Percentiles rank a stretch among this genome's conserved stretches.
Evolutionary conservation across 2,113 vertebrate species (phyloP).

Genomic region (Corydoras sp.): DNA sequence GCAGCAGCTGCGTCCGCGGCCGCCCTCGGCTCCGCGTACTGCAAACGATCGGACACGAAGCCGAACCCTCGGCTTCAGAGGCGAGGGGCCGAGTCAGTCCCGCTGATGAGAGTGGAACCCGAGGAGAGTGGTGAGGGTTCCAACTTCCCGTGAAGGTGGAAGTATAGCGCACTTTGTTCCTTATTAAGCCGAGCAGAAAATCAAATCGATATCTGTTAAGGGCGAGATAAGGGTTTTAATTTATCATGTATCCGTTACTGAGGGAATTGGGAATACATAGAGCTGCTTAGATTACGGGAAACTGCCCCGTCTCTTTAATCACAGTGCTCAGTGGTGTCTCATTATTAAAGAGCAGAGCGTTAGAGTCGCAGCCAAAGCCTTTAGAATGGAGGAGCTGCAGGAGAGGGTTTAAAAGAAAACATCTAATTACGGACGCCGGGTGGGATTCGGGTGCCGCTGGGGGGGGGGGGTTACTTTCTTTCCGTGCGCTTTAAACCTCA

Average conservation of each 20-base stretch:
- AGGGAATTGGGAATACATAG: neutral
- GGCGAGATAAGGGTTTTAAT: neutral
- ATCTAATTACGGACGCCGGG: too few species aligned
- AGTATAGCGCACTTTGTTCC: neutral
- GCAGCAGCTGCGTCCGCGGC: too few species aligned
- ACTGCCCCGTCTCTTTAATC: neutral
- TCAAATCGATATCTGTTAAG: neutral
- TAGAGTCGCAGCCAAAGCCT: neutral
- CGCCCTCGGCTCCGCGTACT: too few species aligned
- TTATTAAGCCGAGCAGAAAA: neutral
- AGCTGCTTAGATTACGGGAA: neutral
- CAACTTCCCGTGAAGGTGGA: neutral
- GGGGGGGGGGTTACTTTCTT: too few species aligned
- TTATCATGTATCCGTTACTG: neutral
- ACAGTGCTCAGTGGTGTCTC: neutral
- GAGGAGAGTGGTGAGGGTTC: neutral
- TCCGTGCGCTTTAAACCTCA: too few species aligned
- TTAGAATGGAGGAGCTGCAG: neutral
- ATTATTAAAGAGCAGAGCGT: neutral
- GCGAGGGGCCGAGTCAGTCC: neutral
- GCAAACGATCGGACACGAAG: too few species aligned
- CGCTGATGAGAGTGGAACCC: neutral
- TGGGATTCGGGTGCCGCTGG: too few species aligned
- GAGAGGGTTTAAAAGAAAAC: too few species aligned
- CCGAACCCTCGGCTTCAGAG: neutral